phyloP scores from a whole-genome alignment of 2,797 vertebrate genomes.

The Pantherophis vulpinus region DNA sequence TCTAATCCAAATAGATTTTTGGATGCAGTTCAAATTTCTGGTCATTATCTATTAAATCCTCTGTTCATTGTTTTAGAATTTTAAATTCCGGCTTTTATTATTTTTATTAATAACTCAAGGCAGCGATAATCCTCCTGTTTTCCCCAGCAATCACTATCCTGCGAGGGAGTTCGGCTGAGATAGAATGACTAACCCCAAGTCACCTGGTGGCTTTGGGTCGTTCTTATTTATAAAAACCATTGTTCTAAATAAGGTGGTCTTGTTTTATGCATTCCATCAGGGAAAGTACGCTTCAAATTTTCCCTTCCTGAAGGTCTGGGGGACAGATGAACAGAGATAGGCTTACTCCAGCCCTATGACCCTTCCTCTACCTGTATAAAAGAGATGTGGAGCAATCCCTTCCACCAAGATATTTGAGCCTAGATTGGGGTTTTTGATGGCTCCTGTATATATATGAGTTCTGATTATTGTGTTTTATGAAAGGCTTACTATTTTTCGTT shows the following conservation, averaged over 20 bases:
- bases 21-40: neutral
- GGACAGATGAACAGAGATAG: neutral
- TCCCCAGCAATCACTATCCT: neutral
- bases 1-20: neutral
- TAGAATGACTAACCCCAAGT: neutral
- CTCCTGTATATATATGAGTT: neutral
- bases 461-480: neutral
- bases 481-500: neutral
- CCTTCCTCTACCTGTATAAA: neutral
- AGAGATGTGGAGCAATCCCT: neutral
- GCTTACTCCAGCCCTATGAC: neutral
- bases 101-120: neutral
- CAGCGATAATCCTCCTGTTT: neutral
- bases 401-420: neutral
- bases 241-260: neutral
- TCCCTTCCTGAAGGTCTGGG: neutral
- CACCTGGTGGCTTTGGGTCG: neutral
- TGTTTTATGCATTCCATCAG: neutral
- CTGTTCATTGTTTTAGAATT: neutral
- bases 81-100: neutral
- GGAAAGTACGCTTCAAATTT: neutral
- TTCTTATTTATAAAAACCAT: neutral
- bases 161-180: neutral
- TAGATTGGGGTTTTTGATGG: neutral
- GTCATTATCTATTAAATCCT: neutral